These are phyloP conservation scores for Metallyticus violacea DNA, from an alignment of 2,888 invertebrate genomes.

Conservation along the genomic window DNA sequence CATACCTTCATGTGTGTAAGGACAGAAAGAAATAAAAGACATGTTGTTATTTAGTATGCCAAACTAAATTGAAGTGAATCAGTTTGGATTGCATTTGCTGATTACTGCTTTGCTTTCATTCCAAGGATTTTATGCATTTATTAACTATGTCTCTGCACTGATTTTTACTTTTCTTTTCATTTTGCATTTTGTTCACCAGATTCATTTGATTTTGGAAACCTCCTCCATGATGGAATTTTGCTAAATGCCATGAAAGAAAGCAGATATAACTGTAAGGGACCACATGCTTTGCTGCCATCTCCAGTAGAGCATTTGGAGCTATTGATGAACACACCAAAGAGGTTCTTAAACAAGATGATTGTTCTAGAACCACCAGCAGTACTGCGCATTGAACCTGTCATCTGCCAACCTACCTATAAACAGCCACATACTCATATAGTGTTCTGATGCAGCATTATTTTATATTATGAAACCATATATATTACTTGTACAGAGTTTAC, in stretches of 20 bases:
- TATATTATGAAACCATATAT: not conserved
- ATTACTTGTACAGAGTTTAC: not conserved
- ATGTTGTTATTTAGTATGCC: too few species aligned
- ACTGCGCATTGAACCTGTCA: not conserved
- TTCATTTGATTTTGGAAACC: not conserved
- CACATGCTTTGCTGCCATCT: not conserved
- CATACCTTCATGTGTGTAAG: too few species aligned
- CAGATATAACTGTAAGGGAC: not conserved
- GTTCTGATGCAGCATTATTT: not conserved
- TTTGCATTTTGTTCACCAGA: not conserved
- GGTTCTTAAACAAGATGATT: not conserved
- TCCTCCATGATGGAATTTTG: not conserved
- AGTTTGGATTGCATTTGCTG: too few species aligned
- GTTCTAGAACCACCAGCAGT: not conserved
- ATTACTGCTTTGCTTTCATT: too few species aligned
- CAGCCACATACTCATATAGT: not conserved
- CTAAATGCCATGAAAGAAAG: not conserved
- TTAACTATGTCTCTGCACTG: too few species aligned
- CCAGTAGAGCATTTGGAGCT: not conserved
- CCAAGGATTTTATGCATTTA: too few species aligned
- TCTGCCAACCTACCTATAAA: not conserved
- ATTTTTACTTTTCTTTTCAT: not conserved
- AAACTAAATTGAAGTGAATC: too few species aligned
- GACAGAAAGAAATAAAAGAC: too few species aligned
- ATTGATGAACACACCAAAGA: not conserved